Conservation (phyloP, 2,797 vertebrate genomes). For the Sparus aurata region DNA sequence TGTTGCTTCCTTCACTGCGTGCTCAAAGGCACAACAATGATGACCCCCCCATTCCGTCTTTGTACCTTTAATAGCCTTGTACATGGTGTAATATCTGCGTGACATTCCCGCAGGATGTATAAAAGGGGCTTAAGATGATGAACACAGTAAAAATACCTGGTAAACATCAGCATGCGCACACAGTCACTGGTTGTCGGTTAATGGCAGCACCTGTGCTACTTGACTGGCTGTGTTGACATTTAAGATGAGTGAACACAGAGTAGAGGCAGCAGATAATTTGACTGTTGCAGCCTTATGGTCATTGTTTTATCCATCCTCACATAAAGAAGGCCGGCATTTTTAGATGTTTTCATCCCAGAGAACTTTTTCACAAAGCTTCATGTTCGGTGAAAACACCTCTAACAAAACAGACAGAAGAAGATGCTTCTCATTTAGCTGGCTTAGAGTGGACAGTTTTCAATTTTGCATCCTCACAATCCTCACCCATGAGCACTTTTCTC, state of each 20-base stretch:
- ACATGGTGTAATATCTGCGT: too few relatives aligned
- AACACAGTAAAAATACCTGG: too few relatives aligned
- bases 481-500: neutral
- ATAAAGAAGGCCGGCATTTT: neutral
- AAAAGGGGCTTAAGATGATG: too few relatives aligned
- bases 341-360: neutral
- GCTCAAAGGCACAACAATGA: too few relatives aligned
- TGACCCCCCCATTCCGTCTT: too few relatives aligned
- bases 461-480: conserved; percentile 11
- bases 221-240: neutral
- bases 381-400: neutral
- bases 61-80: too few relatives aligned
- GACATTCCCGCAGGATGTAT: too few relatives aligned
- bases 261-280: neutral
- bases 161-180: neutral
- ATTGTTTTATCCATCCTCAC: neutral
- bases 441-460: conserved; percentile 3
- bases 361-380: neutral
- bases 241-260: neutral
- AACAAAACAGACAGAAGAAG: neutral
- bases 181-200: neutral
- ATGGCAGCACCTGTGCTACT: neutral
- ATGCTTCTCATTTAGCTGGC: neutral
- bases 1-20: too few relatives aligned
- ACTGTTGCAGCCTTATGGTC: neutral